Base-by-base conservation (phyloP, 2,888 invertebrate genomes). In the Idaea biselata region DNA sequence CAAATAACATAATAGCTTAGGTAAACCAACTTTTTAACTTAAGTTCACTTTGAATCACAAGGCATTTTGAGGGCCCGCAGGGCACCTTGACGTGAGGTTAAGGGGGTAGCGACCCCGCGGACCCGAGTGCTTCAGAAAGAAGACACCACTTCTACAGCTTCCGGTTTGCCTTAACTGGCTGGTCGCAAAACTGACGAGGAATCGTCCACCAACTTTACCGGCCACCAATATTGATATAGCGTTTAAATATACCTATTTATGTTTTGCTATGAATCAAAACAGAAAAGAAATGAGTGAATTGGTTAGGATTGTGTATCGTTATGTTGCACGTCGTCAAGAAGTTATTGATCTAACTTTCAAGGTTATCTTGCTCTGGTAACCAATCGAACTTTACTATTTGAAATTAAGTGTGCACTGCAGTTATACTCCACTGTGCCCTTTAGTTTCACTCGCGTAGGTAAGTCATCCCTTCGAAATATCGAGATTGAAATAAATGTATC, bases 311-410 rank as follows among this genome's bases (percentile, higher is more conserved):
- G 11, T 14, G 11, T 44, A 14, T 8, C 8, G 44, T 44, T 44
- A 14, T 14, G 44, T 7, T 44, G 44, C 44, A 14, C 14, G 44
- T 44, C 32, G 55, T 60, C 25, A 58, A 32, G 55, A 32, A 25
- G 11, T 7, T 64, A 65, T 65, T 55, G 65, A 65, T 65, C 60
- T 57, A 65, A 65, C 65, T 59, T 60, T 62, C 60, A 59, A 65
- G 60, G 62, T 59, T 60, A 44, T 44, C 44, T 14, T 11, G 44
- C 44, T 44, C 3, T 44, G 14, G 44, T 44, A 8, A 44, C 44
- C 11, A 14, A 44, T 44, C 44, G 44, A 44, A 44, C 5, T 33
- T 7, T 44, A 44, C 44, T 44, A 25, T 25, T 25, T 44, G 11
- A 14, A 44, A 11, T 44, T 44, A 8, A 44, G 14, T 14, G 0